phyloP scores from a whole-genome alignment of 2,797 vertebrate species.

The Sebastes diploproa region DNA sequence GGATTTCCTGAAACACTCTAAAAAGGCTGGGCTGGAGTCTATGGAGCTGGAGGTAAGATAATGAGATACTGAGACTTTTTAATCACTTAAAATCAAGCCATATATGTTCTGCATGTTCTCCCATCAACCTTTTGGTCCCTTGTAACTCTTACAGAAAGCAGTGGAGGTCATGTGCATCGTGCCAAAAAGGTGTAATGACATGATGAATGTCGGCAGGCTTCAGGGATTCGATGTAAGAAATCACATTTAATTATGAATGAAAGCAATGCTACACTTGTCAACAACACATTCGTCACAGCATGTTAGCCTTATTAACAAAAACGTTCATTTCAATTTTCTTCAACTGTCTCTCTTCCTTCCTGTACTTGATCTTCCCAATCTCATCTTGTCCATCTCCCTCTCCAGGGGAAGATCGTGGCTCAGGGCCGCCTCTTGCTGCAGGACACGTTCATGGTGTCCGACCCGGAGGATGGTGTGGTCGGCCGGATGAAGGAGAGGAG shows the following conservation, averaged over 20 bases:
- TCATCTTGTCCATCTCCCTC: not conserved
- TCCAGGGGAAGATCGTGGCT: constrained; percentile 97
- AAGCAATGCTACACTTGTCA: not conserved
- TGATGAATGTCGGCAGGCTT: constrained; percentile 98
- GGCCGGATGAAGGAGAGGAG: constrained; percentile 94
- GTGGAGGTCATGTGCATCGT: constrained; percentile 98
- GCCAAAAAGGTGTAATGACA: constrained; percentile 97
- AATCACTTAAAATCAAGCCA: not conserved
- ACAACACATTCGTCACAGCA: not conserved
- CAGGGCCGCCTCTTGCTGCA: constrained; percentile 97
- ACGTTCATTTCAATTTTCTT: not conserved
- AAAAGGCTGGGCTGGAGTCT: constrained; percentile 93
- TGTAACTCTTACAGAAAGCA: constrained; percentile 85
- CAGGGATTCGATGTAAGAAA: constrained; percentile 97
- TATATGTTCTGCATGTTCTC: not conserved
- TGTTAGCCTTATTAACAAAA: not conserved
- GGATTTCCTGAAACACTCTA: constrained; percentile 97
- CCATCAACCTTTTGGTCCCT: not conserved
- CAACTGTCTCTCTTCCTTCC: not conserved
- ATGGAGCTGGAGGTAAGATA: constrained; percentile 89
- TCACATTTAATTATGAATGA: not conserved
- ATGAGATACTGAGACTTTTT: constrained; percentile 20
- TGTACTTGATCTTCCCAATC: not conserved
- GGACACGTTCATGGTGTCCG: constrained; percentile 95
- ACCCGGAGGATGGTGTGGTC: constrained; percentile 87